A percentile compares a stretch with the other conserved stretches of the same genome.
Evolutionary conservation across 2,797 vertebrate genomes (phyloP).

Genomic region (Halcyon smyrnensis): DNA sequence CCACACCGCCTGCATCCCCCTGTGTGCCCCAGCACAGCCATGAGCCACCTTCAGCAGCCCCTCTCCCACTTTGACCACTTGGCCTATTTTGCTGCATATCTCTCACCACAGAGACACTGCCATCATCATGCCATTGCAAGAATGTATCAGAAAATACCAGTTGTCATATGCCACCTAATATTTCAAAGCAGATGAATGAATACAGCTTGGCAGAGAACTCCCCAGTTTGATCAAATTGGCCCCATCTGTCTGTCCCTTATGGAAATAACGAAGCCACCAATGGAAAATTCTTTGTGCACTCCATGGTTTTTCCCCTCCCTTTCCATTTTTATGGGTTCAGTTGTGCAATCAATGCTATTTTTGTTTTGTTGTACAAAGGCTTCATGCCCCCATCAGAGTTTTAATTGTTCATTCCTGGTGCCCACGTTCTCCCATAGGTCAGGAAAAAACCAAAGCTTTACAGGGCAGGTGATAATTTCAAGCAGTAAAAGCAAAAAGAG

Average conservation of each 20-base stretch:
- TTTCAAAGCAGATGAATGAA: slow-evolving; percentile 28
- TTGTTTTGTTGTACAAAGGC: background rate
- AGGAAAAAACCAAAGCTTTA: background rate
- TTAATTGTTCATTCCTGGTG: background rate
- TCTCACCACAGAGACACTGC: background rate
- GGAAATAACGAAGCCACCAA: slow-evolving; percentile 29
- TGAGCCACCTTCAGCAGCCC: background rate
- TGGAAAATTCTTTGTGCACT: background rate
- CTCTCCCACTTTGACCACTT: background rate
- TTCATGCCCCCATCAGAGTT: background rate
- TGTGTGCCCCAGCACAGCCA: background rate
- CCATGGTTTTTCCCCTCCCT: background rate
- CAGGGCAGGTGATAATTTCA: background rate
- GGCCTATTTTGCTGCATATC: background rate
- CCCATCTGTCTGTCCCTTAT: slow-evolving; percentile 52
- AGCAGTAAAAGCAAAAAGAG: background rate
- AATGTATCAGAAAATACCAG: background rate
- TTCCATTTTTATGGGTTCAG: slow-evolving; percentile 22
- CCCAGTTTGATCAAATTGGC: slow-evolving; percentile 15
- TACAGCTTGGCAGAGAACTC: slow-evolving; percentile 35
- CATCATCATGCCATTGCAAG: background rate
- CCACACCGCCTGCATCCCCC: background rate
- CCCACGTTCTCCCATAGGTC: background rate
- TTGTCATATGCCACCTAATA: background rate
- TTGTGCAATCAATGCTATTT: background rate